These are phyloP conservation scores for Aldrovandia affinis DNA, from an alignment of 2,797 vertebrate species.

Conservation along the genomic window DNA sequence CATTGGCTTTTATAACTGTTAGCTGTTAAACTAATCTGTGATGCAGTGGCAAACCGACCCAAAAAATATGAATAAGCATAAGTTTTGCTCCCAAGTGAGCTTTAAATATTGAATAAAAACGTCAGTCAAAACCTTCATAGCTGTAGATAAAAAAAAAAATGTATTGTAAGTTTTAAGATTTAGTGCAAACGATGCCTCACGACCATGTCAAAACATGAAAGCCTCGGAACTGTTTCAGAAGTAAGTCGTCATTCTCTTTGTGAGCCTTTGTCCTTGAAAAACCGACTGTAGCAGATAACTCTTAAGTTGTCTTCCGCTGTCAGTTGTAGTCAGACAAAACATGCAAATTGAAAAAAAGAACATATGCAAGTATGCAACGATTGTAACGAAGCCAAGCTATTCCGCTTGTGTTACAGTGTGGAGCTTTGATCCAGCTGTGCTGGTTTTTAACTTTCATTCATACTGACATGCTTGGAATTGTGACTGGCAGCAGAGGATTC, in stretches of 20 bases:
- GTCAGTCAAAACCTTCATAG: neutral
- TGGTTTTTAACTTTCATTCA: slow-evolving; percentile 27
- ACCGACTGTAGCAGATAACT: neutral
- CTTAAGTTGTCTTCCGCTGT: neutral
- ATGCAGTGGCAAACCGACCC: neutral
- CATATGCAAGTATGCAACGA: neutral
- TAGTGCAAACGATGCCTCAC: neutral
- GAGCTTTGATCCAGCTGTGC: neutral
- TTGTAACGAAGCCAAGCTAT: slow-evolving; percentile 1
- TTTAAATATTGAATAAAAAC: neutral
- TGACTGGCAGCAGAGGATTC: neutral
- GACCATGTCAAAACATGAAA: neutral
- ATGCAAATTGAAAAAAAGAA: slow-evolving; percentile 6
- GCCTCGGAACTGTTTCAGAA: neutral
- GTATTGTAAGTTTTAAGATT: neutral
- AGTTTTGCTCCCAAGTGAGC: neutral
- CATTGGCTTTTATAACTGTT: neutral
- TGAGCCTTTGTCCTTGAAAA: neutral
- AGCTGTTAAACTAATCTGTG: neutral
- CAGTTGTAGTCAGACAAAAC: slow-evolving; percentile 20
- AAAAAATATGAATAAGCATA: neutral
- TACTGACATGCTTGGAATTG: slow-evolving; percentile 16
- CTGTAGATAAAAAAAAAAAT: neutral
- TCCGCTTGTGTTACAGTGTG: neutral
- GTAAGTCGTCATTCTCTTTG: neutral